A percentile compares a stretch with the other conserved stretches of the same genome.
Conservation (phyloP, 2,113 vertebrate genomes). For the Osmerus eperlanus region DNA sequence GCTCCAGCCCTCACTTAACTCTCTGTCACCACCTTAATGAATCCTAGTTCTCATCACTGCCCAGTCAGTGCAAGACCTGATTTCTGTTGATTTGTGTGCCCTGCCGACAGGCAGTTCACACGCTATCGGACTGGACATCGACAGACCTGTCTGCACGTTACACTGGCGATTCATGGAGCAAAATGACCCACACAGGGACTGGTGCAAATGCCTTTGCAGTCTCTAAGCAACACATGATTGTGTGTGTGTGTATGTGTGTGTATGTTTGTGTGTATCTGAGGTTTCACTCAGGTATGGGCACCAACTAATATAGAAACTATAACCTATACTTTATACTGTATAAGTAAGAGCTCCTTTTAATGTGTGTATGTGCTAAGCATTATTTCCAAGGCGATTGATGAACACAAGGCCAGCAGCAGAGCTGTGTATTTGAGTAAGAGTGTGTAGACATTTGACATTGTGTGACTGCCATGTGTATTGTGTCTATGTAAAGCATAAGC, state of each 20-base stretch:
- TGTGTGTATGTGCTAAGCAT: conserved; percentile 4
- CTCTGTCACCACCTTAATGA: conserved; percentile 46
- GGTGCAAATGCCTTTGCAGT: conserved; percentile 19
- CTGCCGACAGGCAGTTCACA: conserved; percentile 32
- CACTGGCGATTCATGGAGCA: conserved; percentile 52
- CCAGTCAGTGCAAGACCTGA: conserved; percentile 56
- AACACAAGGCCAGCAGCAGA: no score
- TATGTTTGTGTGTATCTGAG: neutral
- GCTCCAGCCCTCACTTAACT: conserved; percentile 11
- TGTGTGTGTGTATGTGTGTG: conserved; percentile 8
- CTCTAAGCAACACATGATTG: neutral
- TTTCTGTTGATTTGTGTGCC: conserved; percentile 65
- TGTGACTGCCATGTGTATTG: conserved; percentile 5
- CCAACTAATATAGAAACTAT: neutral
- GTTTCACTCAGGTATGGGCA: neutral
- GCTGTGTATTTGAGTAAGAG: neutral
- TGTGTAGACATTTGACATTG: neutral
- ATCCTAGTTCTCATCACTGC: conserved; percentile 50
- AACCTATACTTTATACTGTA: neutral
- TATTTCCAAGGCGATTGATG: no score
- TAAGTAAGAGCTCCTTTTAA: no score
- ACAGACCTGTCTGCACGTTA: conserved; percentile 63
- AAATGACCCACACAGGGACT: conserved; percentile 34
- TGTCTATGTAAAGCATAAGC: conserved; percentile 8
- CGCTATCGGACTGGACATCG: conserved; percentile 53